Evolutionary conservation across 2,888 invertebrate genomes (phyloP), one percentile per base, ranked within the genome.

Genomic region (Caenorhabditis sp.): DNA sequence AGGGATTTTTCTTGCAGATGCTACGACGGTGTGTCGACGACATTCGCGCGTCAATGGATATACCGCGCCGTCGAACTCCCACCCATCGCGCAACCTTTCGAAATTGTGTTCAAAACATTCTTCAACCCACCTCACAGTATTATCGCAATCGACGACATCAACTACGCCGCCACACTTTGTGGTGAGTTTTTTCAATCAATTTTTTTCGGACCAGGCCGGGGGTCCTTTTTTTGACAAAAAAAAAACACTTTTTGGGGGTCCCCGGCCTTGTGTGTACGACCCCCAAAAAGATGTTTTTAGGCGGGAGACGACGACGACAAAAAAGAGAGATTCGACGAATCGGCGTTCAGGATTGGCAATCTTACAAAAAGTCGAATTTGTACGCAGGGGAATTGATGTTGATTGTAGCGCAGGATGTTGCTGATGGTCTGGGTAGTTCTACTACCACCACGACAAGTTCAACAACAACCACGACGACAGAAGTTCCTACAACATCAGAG

Each of bases 11-110:
- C n/a, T n/a, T n/a, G n/a, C 57, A 81, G 78, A 61, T 86, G 86
- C 63, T 83, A 84, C 69, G 84, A 86, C 43, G 81, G 81, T 8
- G 77, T 81, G 3, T 77, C 83, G 0, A 55, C 81, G 8, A 83
- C 78, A 14, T 79, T 81, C 26, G 81, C 78, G 0, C 84, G 84
- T 54, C 83, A 86, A 61, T 86, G 86, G 86, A 78, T 85, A 8
- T 81, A 77, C 58, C 72, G 82, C 0, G 79, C 78, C 10, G 72
- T 84, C 24, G 80, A 83, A 54, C 69, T 86, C 24, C 86, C 86
- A 10, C 84, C 83, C 1, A 80, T 82, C n/a, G 79, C 81, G 3
- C 83, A 84, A 55, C 82, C 82, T 0, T 86, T 85, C 60, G 85
- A 85, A 79, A 68, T 86, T 19, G 72, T 85, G 24, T 78, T 86